phyloP scores from a whole-genome alignment of 2,113 vertebrate species.

The Acanthisitta chloris region DNA sequence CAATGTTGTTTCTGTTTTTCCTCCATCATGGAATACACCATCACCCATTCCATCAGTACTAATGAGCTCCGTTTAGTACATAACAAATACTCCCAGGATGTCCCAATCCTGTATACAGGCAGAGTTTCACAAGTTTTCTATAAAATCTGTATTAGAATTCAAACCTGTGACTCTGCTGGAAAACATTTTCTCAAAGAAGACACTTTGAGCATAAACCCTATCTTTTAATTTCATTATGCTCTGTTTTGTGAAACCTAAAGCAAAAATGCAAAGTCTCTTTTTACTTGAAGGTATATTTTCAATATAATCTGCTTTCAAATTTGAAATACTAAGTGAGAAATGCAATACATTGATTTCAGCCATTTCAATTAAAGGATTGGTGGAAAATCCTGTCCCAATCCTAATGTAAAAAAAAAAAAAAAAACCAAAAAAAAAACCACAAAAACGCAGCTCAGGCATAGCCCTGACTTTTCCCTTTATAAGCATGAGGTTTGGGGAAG shows the following conservation, averaged over 20 bases:
- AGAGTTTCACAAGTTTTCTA: not conserved
- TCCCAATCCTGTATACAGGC: not conserved
- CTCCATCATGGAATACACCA: not conserved
- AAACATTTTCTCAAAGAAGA: not conserved
- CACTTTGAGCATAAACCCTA: not conserved
- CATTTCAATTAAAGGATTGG: not conserved
- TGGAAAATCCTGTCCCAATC: not conserved
- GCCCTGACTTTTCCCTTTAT: not conserved
- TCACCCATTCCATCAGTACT: not conserved
- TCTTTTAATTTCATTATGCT: not conserved
- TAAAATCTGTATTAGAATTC: not conserved
- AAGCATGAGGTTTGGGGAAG: not conserved
- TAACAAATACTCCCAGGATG: not conserved
- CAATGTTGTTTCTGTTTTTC: not conserved
- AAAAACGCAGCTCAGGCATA: not conserved
- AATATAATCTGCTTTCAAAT: not conserved
- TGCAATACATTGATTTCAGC: not conserved
- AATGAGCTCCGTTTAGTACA: not conserved
- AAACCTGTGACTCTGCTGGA: not conserved
- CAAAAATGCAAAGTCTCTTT: not conserved
- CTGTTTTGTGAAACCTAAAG: not conserved
- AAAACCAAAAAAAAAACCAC: too few species aligned
- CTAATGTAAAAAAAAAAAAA: not conserved
- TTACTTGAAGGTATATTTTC: not conserved
- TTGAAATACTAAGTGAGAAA: not conserved